Base-by-base conservation (phyloP, 2,888 invertebrate genomes). In the Autographa pulchrina region DNA sequence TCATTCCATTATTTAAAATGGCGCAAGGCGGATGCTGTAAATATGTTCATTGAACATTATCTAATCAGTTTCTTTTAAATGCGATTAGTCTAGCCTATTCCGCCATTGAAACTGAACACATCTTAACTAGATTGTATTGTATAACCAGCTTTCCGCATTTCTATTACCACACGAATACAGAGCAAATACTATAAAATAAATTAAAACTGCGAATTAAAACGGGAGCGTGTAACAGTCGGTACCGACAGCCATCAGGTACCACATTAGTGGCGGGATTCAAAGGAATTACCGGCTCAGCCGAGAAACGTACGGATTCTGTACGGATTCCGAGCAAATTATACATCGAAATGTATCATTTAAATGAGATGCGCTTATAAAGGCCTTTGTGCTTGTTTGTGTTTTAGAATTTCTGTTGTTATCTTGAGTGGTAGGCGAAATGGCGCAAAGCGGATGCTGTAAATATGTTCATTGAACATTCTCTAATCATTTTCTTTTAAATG, bases 171-270 rank as follows among this genome's bases (percentile, higher is more conserved):
- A 43, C 20, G 20, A 18, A 70, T 73, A 76, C 76, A 58, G 32
- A 56, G 61, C 38, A 54, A 16, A 76, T 66, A 68, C 60, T 58
- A 68, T 78, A 59, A 78, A 76, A 78, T 78, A 70, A 78, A 78
- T 78, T 78, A 78, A 78, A 78, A 70, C 48, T 63, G 68, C 14
- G 60, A 77, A 68, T 75, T 35, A 70, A 60, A 75, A 70, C 64
- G 48, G 59, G 61, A 76, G 68, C 59, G n/a, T 32, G 64, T 65
- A 68, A 68, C 9, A 43, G 61, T 64, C 48, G 18, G 65, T 25
- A 65, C 74, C 65, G 78, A 75, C 78, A 75, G 59, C 68, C 72
- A 80, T 80, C 75, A 69, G 75, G 69, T 65, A 65, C 32, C 72
- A 69, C 62, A 69, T 72, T 75, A 69, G 72, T 70, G 56, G 58